Evolutionary conservation across 2,888 invertebrate genomes (phyloP).

Genomic region (Drosophila pseudotalamancana): DNA sequence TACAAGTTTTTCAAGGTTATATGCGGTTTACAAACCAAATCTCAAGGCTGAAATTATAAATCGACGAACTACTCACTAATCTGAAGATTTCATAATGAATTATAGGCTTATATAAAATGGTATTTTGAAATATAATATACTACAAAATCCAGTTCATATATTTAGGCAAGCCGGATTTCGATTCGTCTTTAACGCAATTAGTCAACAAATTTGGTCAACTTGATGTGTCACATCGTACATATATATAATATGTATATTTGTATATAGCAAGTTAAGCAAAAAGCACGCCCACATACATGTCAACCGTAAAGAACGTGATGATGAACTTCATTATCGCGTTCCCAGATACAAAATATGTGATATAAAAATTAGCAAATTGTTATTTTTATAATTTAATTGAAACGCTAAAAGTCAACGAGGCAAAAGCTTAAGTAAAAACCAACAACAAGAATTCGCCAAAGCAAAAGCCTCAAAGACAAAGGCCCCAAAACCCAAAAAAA

Average conservation of each 20-base stretch:
- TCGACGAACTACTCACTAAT: no score
- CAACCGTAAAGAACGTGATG: constrained; percentile 38
- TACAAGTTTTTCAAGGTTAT: no score
- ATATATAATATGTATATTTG: neutral
- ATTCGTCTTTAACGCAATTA: neutral
- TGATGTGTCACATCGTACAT: constrained; percentile 31
- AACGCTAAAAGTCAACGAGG: constrained; percentile 56
- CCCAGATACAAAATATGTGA: constrained; percentile 43
- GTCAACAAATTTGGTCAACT: constrained; percentile 13
- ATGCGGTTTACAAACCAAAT: no score
- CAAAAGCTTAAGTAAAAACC: constrained; percentile 37
- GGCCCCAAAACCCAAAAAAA: constrained; percentile 9
- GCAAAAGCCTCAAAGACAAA: constrained; percentile 32
- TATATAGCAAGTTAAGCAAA: constrained; percentile 36
- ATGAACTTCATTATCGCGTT: constrained; percentile 29
- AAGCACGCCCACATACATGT: constrained; percentile 46
- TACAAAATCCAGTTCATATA: neutral
- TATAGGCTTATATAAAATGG: no score
- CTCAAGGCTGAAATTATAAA: no score
- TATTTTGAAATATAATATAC: neutral
- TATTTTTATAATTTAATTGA: constrained; percentile 76
- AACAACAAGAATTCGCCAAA: constrained; percentile 31
- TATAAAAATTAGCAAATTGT: constrained; percentile 72
- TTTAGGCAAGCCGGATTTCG: neutral
- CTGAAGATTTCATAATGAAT: no score